These are phyloP conservation scores for Mesochorus sp. DNA, from an alignment of 2,888 invertebrate species.

Conservation along the genomic window DNA sequence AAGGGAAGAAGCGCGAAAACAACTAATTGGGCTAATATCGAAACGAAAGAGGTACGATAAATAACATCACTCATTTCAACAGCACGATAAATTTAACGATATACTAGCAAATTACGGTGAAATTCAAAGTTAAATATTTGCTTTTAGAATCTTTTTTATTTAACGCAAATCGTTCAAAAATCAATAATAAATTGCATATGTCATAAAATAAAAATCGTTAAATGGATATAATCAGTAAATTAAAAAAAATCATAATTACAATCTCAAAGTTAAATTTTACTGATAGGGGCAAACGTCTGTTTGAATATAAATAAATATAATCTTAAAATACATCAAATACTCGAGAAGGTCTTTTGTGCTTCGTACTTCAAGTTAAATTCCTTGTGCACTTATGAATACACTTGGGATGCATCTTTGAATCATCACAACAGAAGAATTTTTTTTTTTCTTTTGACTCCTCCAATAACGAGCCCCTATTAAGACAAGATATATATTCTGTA, in stretches of 20 bases:
- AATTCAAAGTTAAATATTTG: too few relatives aligned
- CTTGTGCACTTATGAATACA: background rate
- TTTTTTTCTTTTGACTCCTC: constrained; percentile 12
- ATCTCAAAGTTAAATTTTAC: too few relatives aligned
- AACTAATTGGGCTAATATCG: constrained; percentile 5
- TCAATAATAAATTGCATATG: too few relatives aligned
- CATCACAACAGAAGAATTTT: background rate
- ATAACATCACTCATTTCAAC: background rate
- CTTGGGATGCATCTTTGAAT: background rate
- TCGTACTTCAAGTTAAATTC: background rate
- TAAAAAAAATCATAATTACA: too few relatives aligned
- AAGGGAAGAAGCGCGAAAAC: background rate
- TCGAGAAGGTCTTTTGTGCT: background rate
- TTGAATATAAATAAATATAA: too few relatives aligned
- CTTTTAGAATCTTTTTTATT: too few relatives aligned
- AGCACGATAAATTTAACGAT: too few relatives aligned
- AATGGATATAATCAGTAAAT: too few relatives aligned
- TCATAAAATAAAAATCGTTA: too few relatives aligned
- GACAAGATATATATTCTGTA: constrained; percentile 24
- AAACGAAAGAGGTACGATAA: constrained; percentile 13
- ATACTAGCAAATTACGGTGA: too few relatives aligned
- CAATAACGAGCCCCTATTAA: constrained; percentile 24
- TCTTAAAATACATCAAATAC: background rate
- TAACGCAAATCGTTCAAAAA: too few relatives aligned
- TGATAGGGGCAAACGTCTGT: too few relatives aligned